These are phyloP conservation scores for Montipora efflorescens DNA, from an alignment of 64 coral and sea anemone genomes.

Conservation along the genomic window DNA sequence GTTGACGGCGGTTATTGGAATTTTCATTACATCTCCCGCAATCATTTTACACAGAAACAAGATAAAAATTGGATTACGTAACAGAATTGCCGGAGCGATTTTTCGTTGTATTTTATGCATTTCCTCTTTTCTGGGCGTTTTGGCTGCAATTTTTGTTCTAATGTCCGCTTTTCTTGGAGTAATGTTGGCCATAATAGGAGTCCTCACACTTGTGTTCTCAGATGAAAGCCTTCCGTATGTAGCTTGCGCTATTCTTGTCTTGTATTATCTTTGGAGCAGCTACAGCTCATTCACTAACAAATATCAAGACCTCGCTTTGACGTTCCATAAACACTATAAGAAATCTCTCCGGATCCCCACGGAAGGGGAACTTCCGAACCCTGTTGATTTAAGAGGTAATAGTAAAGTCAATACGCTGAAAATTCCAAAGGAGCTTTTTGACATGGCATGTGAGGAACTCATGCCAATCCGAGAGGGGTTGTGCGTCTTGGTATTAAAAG, in stretches of 20 bases:
- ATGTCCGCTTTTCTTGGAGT: neutral
- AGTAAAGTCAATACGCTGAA: neutral
- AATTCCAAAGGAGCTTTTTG: slow-evolving; percentile 19
- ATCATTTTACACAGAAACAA: neutral
- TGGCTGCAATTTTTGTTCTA: neutral
- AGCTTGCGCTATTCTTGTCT: neutral
- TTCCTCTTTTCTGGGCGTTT: neutral
- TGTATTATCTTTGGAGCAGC: slow-evolving; percentile 5
- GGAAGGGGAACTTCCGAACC: neutral
- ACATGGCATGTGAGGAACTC: slow-evolving; percentile 12
- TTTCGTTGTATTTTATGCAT: no score
- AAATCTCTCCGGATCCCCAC: no score
- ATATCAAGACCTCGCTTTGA: slow-evolving; percentile 16
- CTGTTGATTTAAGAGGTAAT: neutral
- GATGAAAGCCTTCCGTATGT: slow-evolving; percentile 2
- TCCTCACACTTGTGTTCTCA: neutral
- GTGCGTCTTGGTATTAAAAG: neutral
- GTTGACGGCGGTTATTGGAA: neutral
- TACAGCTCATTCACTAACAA: slow-evolving; percentile 26
- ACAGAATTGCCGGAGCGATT: neutral
- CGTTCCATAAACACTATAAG: neutral
- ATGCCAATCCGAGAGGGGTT: slow-evolving; percentile 4
- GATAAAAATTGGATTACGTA: no score
- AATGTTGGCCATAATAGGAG: neutral
- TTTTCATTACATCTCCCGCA: neutral